These are phyloP conservation scores for Drosophila nigricruria DNA, from an alignment of 2,888 invertebrate species.

Conservation along the genomic window DNA sequence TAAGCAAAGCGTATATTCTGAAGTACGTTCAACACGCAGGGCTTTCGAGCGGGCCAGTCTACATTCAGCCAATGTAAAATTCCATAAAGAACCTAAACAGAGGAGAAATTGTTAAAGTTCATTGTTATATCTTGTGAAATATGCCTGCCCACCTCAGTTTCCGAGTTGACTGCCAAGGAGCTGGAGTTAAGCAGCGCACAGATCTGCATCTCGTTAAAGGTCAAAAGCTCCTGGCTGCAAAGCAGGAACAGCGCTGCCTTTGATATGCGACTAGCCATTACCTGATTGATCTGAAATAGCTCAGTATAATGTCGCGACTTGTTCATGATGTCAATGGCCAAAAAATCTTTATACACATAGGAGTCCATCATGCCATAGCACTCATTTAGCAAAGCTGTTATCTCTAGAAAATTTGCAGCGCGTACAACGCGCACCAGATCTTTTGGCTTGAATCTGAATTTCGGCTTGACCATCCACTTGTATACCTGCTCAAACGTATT, in stretches of 20 bases:
- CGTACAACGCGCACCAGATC: conserved; percentile 4
- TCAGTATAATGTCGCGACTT: background rate
- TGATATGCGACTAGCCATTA: conserved; percentile 28
- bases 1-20: conserved; percentile 25
- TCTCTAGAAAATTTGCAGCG: conserved; percentile 24
- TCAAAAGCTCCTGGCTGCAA: conserved; percentile 31
- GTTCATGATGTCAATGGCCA: conserved; percentile 27
- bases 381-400: conserved; percentile 3
- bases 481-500: conserved; percentile 27
- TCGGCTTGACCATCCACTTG: conserved; percentile 22
- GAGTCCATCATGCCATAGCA: conserved; percentile 29
- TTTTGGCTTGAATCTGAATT: accelerated
- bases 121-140: background rate
- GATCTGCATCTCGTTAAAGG: conserved; percentile 25
- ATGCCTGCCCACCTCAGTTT: conserved; percentile 39
- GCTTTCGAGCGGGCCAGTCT: conserved; percentile 24
- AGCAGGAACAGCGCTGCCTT: conserved; percentile 4
- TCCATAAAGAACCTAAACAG: conserved; percentile 16
- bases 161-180: conserved; percentile 38
- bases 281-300: conserved; percentile 3
- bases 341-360: conserved; percentile 15
- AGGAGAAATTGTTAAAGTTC: background rate
- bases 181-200: conserved; percentile 23
- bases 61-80: conserved; percentile 22
- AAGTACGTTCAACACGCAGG: background rate